Base-by-base conservation (phyloP, 2,888 invertebrate species). In the Macropis europaea region DNA sequence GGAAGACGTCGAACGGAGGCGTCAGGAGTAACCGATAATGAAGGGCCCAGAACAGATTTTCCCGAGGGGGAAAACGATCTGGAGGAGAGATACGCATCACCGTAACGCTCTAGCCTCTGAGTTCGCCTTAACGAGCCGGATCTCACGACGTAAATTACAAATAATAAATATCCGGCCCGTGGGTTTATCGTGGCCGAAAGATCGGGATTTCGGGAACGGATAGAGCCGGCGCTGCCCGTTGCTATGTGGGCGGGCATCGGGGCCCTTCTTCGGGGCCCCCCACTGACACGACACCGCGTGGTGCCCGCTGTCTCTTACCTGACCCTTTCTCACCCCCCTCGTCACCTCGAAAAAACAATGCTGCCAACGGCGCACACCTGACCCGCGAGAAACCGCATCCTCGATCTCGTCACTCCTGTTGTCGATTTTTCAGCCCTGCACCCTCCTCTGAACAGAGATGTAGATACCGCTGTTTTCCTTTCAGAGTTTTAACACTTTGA, bases 211-310 rank as follows among this genome's bases (percentile, higher is more conserved):
- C 77, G 74, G 70, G 76, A 72, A 60, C 71, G 69, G 60, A 54
- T 57, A 43, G 66, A 28, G 61, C n/a, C 62, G 59, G 60, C 73
- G 68, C 54, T 66, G 57, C 53, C 52, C 72, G 71, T 56, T 56
- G 69, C 87, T 80, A 84, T 84, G 86, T 87, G 82, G 81, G 92
- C 92, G 92, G 92, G 86, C 89, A 85, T 84, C 73, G 68, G 69
- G 70, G 64, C 52, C 63, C 76, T 61, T 69, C 69, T 54, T 30
- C 30, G 32, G 43, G 73, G 38, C 88, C 89, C 89, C 90, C 88
- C 88, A 86, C 88, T 68, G 80, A 69, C 64, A 68, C 52, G 36
- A 62, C 81, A 87, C 90, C 85, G 85, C 84, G 68, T 76, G 77
- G 77, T 75, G 79, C 76, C 81, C 69, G 68, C 66, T 73, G 79